Conservation (phyloP, 1,140 invertebrate species). For the Philaenus spumarius region DNA sequence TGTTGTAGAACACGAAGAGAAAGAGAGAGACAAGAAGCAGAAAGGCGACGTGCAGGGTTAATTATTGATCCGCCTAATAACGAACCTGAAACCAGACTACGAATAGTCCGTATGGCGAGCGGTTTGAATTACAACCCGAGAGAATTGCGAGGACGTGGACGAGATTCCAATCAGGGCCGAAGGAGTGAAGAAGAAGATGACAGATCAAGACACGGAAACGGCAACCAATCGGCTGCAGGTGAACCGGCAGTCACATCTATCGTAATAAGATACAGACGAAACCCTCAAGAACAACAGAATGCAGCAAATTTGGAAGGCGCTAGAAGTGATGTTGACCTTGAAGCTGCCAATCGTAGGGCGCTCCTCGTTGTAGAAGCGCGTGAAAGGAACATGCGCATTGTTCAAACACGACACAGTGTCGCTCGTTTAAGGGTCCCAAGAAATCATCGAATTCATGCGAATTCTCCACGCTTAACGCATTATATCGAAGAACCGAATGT, state of each 20-base stretch:
- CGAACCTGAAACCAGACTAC: slow-evolving; percentile 20
- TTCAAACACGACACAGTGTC: too few species aligned
- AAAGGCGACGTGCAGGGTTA: background rate
- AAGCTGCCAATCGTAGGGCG: too few species aligned
- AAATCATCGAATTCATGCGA: slow-evolving; percentile 57
- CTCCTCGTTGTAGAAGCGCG: too few species aligned
- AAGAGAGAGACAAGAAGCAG: slow-evolving; percentile 5
- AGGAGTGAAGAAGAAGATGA: background rate
- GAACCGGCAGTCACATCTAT: background rate
- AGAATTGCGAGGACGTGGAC: background rate
- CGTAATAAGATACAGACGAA: slow-evolving; percentile 28
- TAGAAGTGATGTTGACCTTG: too few species aligned
- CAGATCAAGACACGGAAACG: background rate
- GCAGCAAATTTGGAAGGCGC: too few species aligned
- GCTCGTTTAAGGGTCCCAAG: slow-evolving; percentile 31
- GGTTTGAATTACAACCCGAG: slow-evolving; percentile 12
- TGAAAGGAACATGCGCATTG: too few species aligned
- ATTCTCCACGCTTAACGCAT: slow-evolving; percentile 71
- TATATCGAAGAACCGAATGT: slow-evolving; percentile 82
- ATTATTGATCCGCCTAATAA: slow-evolving; percentile 1
- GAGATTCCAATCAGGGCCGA: background rate
- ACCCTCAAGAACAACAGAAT: too few species aligned
- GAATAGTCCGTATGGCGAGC: slow-evolving; percentile 27
- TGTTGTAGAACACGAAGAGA: slow-evolving; percentile 11
- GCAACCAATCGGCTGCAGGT: background rate